Conservation (phyloP, 2,888 invertebrate species). For the Sminthurides aquaticus region DNA sequence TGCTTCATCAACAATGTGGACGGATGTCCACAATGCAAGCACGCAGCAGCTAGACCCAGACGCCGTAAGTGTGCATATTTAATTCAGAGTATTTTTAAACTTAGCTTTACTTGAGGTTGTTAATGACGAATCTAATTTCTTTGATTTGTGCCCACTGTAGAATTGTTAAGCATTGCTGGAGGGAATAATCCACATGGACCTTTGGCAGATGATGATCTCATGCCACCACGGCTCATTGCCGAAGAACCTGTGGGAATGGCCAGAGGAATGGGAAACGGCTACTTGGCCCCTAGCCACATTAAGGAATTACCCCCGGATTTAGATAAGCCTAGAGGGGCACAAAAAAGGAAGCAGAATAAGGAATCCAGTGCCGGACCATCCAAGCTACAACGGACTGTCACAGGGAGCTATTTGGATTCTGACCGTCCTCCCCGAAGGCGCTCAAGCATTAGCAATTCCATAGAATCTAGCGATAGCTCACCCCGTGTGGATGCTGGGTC, state of each 20-base stretch:
- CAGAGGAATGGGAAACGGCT: no score
- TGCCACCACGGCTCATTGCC: conserved; percentile 18
- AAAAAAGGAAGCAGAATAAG: neutral
- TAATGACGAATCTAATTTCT: no score
- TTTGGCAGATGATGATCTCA: conserved; percentile 10
- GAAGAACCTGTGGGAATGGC: conserved; percentile 20
- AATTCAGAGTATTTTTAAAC: no score
- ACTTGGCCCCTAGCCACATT: neutral
- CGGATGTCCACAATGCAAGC: conserved; percentile 36
- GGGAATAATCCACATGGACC: neutral
- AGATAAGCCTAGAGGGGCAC: neutral
- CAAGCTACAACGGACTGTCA: conserved; percentile 7
- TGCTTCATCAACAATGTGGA: conserved; percentile 38
- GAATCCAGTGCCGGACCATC: neutral
- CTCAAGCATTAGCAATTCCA: neutral
- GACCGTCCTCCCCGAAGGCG: neutral
- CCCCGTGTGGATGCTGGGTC: neutral
- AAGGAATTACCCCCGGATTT: neutral
- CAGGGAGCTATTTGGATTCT: neutral
- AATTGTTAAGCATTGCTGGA: neutral
- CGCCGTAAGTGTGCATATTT: no score
- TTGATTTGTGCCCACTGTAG: no score
- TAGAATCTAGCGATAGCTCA: neutral
- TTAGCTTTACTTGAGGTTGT: no score
- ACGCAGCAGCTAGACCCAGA: no score